Percentiles rank a stretch among this genome's conserved stretches.
Conservation (phyloP, 2,888 invertebrate species). For the Linnaemya vulpina region DNA sequence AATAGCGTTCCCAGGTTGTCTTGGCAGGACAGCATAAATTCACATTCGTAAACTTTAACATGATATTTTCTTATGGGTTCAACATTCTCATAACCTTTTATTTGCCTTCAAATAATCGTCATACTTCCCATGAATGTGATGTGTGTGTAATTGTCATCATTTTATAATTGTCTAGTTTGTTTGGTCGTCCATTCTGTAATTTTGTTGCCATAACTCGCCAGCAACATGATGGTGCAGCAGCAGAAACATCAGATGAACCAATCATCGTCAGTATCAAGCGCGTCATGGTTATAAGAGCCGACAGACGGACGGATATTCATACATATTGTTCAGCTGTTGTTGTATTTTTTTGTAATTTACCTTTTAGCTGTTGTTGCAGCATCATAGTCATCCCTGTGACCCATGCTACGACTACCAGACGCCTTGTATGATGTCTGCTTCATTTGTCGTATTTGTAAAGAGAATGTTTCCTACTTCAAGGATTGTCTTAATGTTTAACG, state of each 20-base stretch:
- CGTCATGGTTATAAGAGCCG: slow-evolving; percentile 49
- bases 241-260: slow-evolving; percentile 59
- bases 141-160: slow-evolving; percentile 78
- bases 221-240: slow-evolving; percentile 42
- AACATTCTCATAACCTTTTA: slow-evolving; percentile 19
- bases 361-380: slow-evolving; percentile 32
- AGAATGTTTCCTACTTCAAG: slow-evolving; percentile 68
- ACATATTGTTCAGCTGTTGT: slow-evolving; percentile 73
- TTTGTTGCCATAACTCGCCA: slow-evolving; percentile 32
- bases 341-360: slow-evolving; percentile 62
- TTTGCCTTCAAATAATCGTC: slow-evolving; percentile 49
- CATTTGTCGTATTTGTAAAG: slow-evolving; percentile 74
- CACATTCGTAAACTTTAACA: slow-evolving; percentile 35
- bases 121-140: slow-evolving; percentile 62
- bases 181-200: slow-evolving; percentile 56
- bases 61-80: slow-evolving; percentile 29
- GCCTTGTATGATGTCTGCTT: slow-evolving; percentile 80
- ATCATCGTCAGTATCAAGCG: slow-evolving; percentile 61
- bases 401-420: slow-evolving; percentile 79
- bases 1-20: background rate
- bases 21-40: background rate
- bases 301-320: slow-evolving; percentile 34
- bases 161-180: slow-evolving; percentile 79
- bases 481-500: slow-evolving; percentile 54
- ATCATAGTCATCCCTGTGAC: slow-evolving; percentile 75